Conservation (phyloP, 1,140 invertebrate species). For the Littorina saxatilis region DNA sequence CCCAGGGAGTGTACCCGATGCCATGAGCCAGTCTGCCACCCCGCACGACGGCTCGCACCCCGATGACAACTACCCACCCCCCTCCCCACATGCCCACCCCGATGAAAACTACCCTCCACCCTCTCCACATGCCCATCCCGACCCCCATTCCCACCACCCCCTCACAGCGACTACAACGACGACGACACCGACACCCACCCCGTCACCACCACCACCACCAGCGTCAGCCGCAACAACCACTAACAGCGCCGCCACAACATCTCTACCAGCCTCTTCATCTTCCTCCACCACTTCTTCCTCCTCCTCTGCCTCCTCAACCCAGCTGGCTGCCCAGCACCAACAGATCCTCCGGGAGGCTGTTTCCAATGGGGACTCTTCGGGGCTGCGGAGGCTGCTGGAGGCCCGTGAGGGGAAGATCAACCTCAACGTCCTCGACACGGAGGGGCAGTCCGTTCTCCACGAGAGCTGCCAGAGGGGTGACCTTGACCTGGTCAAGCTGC, state of each 20-base stretch:
- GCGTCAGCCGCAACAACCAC: not conserved
- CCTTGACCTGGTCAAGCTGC: slow-evolving; percentile 77
- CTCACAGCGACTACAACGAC: not conserved
- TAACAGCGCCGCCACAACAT: not conserved
- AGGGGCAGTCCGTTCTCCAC: slow-evolving; percentile 78
- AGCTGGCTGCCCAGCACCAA: slow-evolving; percentile 59
- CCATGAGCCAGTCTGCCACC: slow-evolving; percentile 37
- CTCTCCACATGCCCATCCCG: not conserved
- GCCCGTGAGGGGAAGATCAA: slow-evolving; percentile 73
- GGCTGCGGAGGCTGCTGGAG: slow-evolving; percentile 72
- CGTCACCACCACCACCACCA: slow-evolving; percentile 35
- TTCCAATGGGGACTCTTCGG: slow-evolving; percentile 71
- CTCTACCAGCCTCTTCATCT: not conserved
- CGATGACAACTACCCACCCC: slow-evolving; percentile 7
- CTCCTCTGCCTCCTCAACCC: slow-evolving; percentile 3
- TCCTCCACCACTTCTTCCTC: not conserved
- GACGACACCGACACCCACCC: not conserved
- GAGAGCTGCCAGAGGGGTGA: slow-evolving; percentile 77
- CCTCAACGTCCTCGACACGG: slow-evolving; percentile 76
- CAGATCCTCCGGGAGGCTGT: slow-evolving; percentile 73
- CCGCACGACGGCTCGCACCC: slow-evolving; percentile 13
- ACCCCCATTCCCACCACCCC: not conserved
- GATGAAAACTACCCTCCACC: not conserved
- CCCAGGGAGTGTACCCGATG: not conserved
- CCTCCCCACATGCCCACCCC: not conserved